Conservation (phyloP, 2,113 vertebrate genomes). For the Leptosomus discolor region DNA sequence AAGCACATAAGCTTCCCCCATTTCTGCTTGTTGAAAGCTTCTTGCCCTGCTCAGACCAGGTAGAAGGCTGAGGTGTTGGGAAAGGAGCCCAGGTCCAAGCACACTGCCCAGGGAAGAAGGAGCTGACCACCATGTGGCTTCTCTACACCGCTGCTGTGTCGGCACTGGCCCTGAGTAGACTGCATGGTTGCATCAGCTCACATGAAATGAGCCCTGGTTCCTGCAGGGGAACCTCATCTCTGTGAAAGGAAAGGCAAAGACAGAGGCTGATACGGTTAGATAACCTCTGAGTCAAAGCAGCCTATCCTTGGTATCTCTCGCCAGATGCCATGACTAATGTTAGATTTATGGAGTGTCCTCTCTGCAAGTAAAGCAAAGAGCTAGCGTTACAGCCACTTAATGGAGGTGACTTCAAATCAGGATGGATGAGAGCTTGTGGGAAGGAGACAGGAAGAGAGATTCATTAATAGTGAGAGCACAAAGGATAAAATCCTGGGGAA, state of each 20-base stretch:
- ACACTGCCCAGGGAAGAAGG: not conserved
- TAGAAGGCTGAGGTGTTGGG: not conserved
- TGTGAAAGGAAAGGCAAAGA: not conserved
- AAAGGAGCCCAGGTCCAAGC: not conserved
- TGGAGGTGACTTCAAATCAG: conserved; percentile 54
- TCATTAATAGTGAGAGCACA: conserved; percentile 44
- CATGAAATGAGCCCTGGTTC: conserved; percentile 23
- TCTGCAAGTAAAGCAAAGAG: conserved; percentile 20
- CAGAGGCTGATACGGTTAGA: conserved; percentile 17
- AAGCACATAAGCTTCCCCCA: not conserved
- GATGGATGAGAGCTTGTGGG: conserved; percentile 57
- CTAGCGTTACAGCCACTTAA: conserved; percentile 37
- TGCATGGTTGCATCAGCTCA: not conserved
- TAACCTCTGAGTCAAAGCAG: conserved; percentile 55
- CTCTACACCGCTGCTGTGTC: accelerated
- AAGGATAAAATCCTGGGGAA: conserved; percentile 46
- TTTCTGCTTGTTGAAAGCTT: not conserved
- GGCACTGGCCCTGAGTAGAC: not conserved
- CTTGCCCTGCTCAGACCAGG: not conserved
- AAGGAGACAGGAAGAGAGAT: conserved; percentile 51
- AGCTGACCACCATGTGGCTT: not conserved
- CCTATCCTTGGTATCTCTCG: conserved; percentile 6
- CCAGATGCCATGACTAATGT: conserved; percentile 58
- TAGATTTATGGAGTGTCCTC: conserved; percentile 63
- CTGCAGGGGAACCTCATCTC: not conserved